Conservation (phyloP, 37 sponge, comb jelly and placozoan species). For the Aplysina aerophoba region DNA sequence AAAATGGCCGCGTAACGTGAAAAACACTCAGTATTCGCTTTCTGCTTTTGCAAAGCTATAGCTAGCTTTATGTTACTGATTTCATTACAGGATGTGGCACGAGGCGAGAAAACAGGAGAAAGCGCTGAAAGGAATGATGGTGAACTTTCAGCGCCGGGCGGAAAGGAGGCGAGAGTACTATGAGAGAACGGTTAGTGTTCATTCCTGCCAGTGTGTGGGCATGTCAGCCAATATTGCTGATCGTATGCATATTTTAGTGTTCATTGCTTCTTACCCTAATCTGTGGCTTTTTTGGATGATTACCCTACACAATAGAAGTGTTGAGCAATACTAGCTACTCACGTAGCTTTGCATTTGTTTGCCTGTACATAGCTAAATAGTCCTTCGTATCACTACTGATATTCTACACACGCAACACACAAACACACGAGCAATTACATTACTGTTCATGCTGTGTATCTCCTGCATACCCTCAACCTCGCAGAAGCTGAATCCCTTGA, state of each 20-base stretch:
- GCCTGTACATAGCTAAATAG: too few relatives aligned
- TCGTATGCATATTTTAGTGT: neutral
- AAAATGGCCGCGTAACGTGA: too few relatives aligned
- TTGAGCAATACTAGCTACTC: neutral
- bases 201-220: neutral
- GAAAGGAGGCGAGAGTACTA: conserved; percentile 89
- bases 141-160: conserved; percentile 90
- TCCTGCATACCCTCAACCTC: neutral
- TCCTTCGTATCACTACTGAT: too few relatives aligned
- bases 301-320: neutral
- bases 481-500: conserved; percentile 74
- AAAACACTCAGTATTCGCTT: too few relatives aligned
- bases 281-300: neutral
- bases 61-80: too few relatives aligned
- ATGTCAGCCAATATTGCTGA: neutral
- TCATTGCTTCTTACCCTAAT: neutral
- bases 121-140: conserved; percentile 82
- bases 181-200: conserved; percentile 67
- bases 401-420: too few relatives aligned
- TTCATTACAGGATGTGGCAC: conserved; percentile 84
- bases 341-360: too few relatives aligned
- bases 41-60: too few relatives aligned
- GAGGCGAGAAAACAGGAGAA: conserved; percentile 97
- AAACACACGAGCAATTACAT: too few relatives aligned
- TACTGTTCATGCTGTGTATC: neutral